Conservation (phyloP, 1,140 invertebrate genomes). For the Dendrolimus punctatus region DNA sequence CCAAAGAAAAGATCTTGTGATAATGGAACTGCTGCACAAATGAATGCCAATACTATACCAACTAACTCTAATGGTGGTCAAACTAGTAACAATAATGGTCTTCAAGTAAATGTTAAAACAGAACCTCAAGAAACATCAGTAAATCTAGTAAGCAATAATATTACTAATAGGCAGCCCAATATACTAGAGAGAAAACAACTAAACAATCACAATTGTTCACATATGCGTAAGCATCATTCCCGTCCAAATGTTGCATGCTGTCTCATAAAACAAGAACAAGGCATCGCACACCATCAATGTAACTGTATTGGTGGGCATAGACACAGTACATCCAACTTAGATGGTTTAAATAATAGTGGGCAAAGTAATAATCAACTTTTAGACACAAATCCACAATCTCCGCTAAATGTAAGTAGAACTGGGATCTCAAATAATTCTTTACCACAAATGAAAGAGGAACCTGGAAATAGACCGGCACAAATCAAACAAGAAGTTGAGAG, state of each 20-base stretch:
- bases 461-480: slow-evolving; percentile 17
- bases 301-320: slow-evolving; percentile 16
- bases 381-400: too few relatives aligned
- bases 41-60: slow-evolving; percentile 13
- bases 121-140: slow-evolving; percentile 27
- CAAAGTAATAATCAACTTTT: slow-evolving; percentile 22
- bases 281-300: slow-evolving; percentile 10
- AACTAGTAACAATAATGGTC: slow-evolving; percentile 10
- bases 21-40: slow-evolving; percentile 20
- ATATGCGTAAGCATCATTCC: slow-evolving; percentile 10
- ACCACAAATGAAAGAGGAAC: slow-evolving; percentile 45
- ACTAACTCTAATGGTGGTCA: slow-evolving; percentile 7
- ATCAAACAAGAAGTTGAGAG: slow-evolving; percentile 19
- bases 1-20: slow-evolving; percentile 46
- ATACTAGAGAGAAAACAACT: not conserved
- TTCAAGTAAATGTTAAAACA: slow-evolving; percentile 38
- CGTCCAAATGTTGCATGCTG: slow-evolving; percentile 3
- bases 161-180: slow-evolving; percentile 2
- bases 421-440: slow-evolving; percentile 5
- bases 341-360: slow-evolving; percentile 8
- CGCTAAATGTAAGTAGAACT: slow-evolving; percentile 11
- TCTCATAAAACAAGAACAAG: slow-evolving; percentile 31
- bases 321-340: slow-evolving; percentile 16
- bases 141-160: slow-evolving; percentile 6
- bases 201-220: slow-evolving; percentile 5